Percentiles rank a stretch among this genome's conserved stretches.
Evolutionary conservation across 2,888 invertebrate genomes (phyloP).

Genomic region (Bursaphelenchus okinawaensis): DNA sequence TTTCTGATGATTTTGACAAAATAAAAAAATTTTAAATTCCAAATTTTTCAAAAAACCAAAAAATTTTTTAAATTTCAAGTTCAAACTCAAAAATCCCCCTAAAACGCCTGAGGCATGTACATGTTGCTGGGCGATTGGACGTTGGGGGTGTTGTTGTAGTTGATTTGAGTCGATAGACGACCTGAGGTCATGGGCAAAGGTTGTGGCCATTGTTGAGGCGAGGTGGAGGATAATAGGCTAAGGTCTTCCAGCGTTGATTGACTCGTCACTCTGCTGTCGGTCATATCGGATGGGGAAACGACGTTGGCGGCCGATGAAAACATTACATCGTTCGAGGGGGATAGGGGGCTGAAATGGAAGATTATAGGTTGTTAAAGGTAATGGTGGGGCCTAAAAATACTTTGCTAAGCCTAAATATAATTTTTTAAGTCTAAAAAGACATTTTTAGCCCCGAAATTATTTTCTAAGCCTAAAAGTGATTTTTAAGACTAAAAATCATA

Average conservation of each 20-base stretch:
- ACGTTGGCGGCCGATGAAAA: background rate
- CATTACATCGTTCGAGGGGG: constrained; percentile 9
- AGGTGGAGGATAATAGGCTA: background rate
- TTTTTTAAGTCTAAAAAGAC: too few relatives aligned
- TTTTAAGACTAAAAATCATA: too few relatives aligned
- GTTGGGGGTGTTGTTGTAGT: background rate
- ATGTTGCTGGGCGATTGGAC: background rate
- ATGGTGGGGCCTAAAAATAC: too few relatives aligned
- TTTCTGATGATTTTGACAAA: too few relatives aligned
- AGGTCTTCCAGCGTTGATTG: background rate
- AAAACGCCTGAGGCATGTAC: background rate
- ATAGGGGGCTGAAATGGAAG: constrained; percentile 1
- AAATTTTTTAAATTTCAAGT: background rate
- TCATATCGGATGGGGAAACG: background rate
- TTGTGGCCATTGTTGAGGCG: background rate
- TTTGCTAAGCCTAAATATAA: too few relatives aligned
- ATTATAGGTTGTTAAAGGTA: too few relatives aligned
- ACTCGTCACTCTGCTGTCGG: background rate
- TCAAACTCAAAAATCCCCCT: background rate
- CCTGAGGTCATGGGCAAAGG: background rate
- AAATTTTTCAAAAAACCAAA: background rate
- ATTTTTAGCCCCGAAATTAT: too few relatives aligned
- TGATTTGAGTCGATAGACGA: background rate
- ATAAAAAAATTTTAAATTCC: too few relatives aligned
- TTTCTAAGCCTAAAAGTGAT: too few relatives aligned